These are phyloP conservation scores for Danaus melanippus DNA, from an alignment of 1,140 invertebrate species.

Conservation along the genomic window DNA sequence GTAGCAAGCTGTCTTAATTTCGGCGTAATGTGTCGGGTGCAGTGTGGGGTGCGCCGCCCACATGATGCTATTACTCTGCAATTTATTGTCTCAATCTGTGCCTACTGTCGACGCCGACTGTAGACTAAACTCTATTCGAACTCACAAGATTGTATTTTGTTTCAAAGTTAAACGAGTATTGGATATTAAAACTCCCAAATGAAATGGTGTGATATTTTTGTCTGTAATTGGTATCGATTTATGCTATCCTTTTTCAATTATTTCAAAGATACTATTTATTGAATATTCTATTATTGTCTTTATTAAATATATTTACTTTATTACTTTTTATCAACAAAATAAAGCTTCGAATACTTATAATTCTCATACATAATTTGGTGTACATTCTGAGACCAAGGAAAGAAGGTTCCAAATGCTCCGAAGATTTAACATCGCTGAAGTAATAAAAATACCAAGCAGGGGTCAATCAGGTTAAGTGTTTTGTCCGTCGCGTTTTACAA, in stretches of 20 bases:
- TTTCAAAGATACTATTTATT: too few species aligned
- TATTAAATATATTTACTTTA: too few species aligned
- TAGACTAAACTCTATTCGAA: conserved; percentile 1
- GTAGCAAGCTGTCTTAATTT: conserved; percentile 50
- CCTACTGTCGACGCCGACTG: conserved; percentile 20
- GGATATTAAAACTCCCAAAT: neutral
- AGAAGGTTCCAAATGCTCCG: too few species aligned
- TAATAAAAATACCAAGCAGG: conserved; percentile 61
- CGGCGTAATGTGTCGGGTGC: conserved; percentile 37
- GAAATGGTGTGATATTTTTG: too few species aligned
- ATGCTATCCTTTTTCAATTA: too few species aligned
- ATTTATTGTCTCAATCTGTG: conserved; percentile 51
- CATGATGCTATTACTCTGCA: conserved; percentile 36
- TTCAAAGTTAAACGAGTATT: conserved; percentile 8
- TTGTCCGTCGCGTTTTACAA: conserved; percentile 50
- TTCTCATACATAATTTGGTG: too few species aligned
- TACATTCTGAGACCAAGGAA: too few species aligned
- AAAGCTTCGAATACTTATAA: neutral
- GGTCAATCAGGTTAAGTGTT: conserved; percentile 67
- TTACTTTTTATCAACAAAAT: neutral
- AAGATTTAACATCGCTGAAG: conserved; percentile 21
- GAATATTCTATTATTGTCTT: too few species aligned
- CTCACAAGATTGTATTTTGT: conserved; percentile 20
- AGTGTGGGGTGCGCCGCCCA: conserved; percentile 26
- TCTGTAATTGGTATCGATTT: too few species aligned